These are phyloP conservation scores for Caenorhabditis becei DNA, from an alignment of 2,888 invertebrate species.

Conservation along the genomic window DNA sequence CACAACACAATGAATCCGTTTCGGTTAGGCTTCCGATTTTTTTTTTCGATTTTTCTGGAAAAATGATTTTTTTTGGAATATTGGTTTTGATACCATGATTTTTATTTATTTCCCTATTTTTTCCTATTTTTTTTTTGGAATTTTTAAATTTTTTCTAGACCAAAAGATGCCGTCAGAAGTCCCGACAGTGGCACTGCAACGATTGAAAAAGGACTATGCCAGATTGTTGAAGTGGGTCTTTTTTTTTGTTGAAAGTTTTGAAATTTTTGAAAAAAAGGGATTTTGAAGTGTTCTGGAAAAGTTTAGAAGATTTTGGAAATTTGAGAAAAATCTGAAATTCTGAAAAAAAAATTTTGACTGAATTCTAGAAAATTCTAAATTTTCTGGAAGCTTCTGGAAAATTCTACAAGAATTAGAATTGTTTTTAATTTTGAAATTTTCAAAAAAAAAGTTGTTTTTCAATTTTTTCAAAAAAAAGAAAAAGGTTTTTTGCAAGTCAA, in stretches of 20 bases:
- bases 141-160: constrained; percentile 1
- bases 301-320: not conserved
- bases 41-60: constrained; percentile 6
- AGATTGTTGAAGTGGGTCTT: constrained; percentile 59
- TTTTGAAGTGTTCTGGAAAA: not conserved
- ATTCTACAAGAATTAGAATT: not conserved
- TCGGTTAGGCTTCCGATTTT: not conserved
- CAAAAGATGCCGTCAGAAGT: constrained; percentile 66
- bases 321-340: not conserved
- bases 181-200: constrained; percentile 85
- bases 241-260: not conserved
- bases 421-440: not conserved
- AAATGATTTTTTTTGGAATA: not conserved
- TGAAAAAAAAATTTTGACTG: not conserved
- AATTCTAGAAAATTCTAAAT: not conserved
- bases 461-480: not conserved
- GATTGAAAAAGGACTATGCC: constrained; percentile 94
- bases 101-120: constrained; percentile 19
- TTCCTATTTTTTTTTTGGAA: not conserved
- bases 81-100: not conserved
- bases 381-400: not conserved
- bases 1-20: constrained; percentile 6
- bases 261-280: constrained; percentile 3
- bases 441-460: not conserved
- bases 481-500: not conserved